A percentile compares a stretch with the other conserved stretches of the same genome.
Conservation (phyloP, 2,888 invertebrate species). For the Drosophila sordidula region DNA sequence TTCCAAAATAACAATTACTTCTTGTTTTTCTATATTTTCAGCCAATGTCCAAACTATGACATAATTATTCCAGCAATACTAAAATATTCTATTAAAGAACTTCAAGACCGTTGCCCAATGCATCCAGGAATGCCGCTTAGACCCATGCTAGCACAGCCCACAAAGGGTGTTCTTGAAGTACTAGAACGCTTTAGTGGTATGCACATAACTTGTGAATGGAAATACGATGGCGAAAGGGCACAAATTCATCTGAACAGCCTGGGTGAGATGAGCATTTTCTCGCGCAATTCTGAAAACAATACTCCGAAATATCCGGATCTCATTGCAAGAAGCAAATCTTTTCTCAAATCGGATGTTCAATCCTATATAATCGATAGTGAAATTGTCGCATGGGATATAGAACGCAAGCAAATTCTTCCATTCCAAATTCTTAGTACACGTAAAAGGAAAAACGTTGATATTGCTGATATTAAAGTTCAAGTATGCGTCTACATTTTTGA, state of each 20-base stretch:
- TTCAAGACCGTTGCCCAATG: slow-evolving; percentile 93
- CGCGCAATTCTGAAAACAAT: slow-evolving; percentile 97
- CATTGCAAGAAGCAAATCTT: slow-evolving; percentile 88
- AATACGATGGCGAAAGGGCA: slow-evolving; percentile 99
- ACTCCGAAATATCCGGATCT: slow-evolving; percentile 98
- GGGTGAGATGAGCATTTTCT: slow-evolving; percentile 92
- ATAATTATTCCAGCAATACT: slow-evolving; percentile 92
- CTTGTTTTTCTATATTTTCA: slow-evolving; percentile 81
- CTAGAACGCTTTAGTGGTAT: slow-evolving; percentile 92
- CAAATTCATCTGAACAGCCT: slow-evolving; percentile 92
- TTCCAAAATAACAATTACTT: too few relatives aligned
- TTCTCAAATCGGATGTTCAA: slow-evolving; percentile 87
- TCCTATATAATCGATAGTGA: slow-evolving; percentile 98
- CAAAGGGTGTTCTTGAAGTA: slow-evolving; percentile 96
- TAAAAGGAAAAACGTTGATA: slow-evolving; percentile 93
- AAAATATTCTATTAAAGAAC: slow-evolving; percentile 89
- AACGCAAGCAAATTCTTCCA: slow-evolving; percentile 94
- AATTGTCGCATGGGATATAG: slow-evolving; percentile 97
- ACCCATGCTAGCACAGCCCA: slow-evolving; percentile 99
- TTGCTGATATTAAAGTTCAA: slow-evolving; percentile 87
- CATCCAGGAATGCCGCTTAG: slow-evolving; percentile 97
- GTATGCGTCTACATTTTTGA: slow-evolving; percentile 99
- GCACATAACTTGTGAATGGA: slow-evolving; percentile 98
- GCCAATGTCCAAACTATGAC: slow-evolving; percentile 98
- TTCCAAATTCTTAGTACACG: slow-evolving; percentile 98